phyloP scores from a whole-genome alignment of 2,888 invertebrate species.

The Chydorus sphaericus region DNA sequence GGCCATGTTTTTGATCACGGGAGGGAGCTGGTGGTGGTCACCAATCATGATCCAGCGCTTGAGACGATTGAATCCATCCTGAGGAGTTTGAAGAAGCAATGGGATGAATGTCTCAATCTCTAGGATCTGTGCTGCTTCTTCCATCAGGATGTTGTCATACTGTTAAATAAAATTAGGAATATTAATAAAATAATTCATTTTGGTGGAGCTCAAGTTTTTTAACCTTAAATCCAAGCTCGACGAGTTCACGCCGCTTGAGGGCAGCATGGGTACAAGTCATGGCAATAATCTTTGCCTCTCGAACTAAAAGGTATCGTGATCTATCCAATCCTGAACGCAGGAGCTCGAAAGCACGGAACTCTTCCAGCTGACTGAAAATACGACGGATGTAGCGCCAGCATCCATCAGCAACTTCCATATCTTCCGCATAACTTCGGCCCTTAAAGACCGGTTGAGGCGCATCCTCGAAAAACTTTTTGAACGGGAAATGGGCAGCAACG shows the following conservation, averaged over 20 bases:
- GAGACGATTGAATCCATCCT: conserved; percentile 85
- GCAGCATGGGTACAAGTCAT: conserved; percentile 99
- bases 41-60: conserved; percentile 99
- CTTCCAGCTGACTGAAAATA: conserved; percentile 92
- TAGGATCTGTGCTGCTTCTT: conserved; percentile 95
- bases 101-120: conserved; percentile 99
- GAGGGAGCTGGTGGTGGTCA: conserved; percentile 91
- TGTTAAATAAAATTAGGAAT: neutral
- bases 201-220: neutral
- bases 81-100: conserved; percentile 90
- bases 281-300: conserved; percentile 98
- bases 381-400: conserved; percentile 84
- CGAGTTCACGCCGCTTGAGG: conserved; percentile 85
- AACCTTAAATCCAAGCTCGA: conserved; percentile 53
- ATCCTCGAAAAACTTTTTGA: conserved; percentile 80
- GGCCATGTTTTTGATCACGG: conserved; percentile 99
- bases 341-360: conserved; percentile 95
- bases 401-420: conserved; percentile 76
- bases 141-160: conserved; percentile 98
- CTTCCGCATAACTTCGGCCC: conserved; percentile 55
- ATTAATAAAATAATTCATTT: neutral
- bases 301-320: conserved; percentile 88
- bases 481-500: conserved; percentile 75
- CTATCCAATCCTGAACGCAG: conserved; percentile 87
- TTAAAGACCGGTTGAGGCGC: conserved; percentile 87